Base-by-base conservation (phyloP, 2,888 invertebrate genomes). In the Lepas anatifera region DNA sequence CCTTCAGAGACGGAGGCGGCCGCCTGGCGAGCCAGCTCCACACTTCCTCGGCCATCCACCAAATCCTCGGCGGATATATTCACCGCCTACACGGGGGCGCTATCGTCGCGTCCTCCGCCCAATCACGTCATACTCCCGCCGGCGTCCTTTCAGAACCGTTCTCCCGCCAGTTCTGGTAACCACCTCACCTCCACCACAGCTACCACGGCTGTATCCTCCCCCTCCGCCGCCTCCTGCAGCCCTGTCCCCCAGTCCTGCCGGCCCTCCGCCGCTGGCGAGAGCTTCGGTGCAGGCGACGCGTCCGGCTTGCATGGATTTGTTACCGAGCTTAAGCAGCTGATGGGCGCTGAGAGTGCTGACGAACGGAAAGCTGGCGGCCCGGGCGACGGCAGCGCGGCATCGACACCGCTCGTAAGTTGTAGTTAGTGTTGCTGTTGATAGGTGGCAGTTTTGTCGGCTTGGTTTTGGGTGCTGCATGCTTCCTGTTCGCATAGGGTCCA, bases 111-210 rank as follows among this genome's bases (percentile, higher is more conserved):
- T n/a, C n/a, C n/a, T n/a, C n/a, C n/a, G 3, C 35, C 58, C 58
- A 58, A 35, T 10, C 58, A 58, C 35, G 58, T 58, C 32, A 58
- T 58, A 32, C 58, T 58, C 22, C 58, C 58, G 32, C 58, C 58
- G 0, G 22, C 58, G 1, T 35, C 58, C 32, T 58, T 58, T 35
- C 58, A 58, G 35, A 58, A 58, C 29, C 7, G 27, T 13, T 10
- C 58, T 3, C 58, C 32, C 16, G 35, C 22, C 35, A 2, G 22
- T 22, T 7, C 18, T 10, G 32, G 16, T 18, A 8, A 8, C 22
- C 7, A 7, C 35, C 13, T 29, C 32, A 35, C 58, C 58, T 6
- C 58, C 32, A 35, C 58, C 32, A 13, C 32, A 32, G 7, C 18
- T 35, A 1, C 58, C 35, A 35, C 58, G 22, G 32, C 58, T 35